Base-by-base conservation (phyloP, 2,888 invertebrate species). In the Clanis bilineata region DNA sequence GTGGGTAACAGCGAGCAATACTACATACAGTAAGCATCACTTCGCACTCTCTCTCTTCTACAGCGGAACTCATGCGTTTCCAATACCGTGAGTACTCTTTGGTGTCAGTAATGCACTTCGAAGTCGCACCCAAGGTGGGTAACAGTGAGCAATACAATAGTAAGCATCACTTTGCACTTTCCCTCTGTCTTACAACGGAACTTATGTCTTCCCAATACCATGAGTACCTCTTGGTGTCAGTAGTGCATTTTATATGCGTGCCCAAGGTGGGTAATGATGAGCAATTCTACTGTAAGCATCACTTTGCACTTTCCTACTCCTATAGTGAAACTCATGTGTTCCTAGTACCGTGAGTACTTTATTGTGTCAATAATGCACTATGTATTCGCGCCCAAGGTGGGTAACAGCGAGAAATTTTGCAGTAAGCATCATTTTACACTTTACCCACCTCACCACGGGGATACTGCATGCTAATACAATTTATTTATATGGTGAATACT, bases 221-320 rank as follows among this genome's bases (percentile, higher is more conserved):
- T 51, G 10, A 44, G 44, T 44, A 44, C 6, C 7, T 15, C 5
- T 41, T 18, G 7, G 41, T 18, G 15, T 3, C 36, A 1, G 3
- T 36, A 36, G 36, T 12, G 12, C 36, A 12, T 12, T 32, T 32
- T 7, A 1, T 32, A 32, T 9, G 6, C 76, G 86, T 88, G 74
- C 92, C 92, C 69, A 77, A 89, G 79, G 88, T 91, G 82, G 91
- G 89, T 82, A 84, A 86, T 84, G 92, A 91, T 92, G 92, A 91
- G 91, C 84, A 78, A 73, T 76, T 85, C 80, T 86, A 90, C 90
- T 90, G 92, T 92, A 87, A 91, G 92, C 90, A 91, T 89, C 85
- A 67, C 72, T 73, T 72, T 68, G 68, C 64, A 51, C 62, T 23
- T 38, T 58, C 25, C 22, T 28, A 25, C n/a, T 39, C 10, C 43